Evolutionary conservation across 2,888 invertebrate species (phyloP).

Genomic region (Dryobota labecula): DNA sequence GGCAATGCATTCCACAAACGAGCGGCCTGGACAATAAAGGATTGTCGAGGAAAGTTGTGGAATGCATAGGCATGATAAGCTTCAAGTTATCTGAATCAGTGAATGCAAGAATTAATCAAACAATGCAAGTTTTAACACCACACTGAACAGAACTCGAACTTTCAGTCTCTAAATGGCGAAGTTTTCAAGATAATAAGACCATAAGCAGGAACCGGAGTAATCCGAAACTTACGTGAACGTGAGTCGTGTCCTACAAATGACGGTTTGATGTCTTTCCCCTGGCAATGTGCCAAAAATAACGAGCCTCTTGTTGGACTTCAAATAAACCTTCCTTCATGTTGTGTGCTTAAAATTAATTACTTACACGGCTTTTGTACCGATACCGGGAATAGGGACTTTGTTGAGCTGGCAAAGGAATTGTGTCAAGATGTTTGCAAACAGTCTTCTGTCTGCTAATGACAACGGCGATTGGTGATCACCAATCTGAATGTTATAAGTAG

Average conservation of each 20-base stretch:
- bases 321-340: conserved; percentile 56
- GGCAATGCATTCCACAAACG: no score
- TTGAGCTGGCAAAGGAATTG: conserved; percentile 30
- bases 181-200: conserved; percentile 54
- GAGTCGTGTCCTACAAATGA: conserved; percentile 62
- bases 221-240: conserved; percentile 59
- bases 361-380: conserved; percentile 44
- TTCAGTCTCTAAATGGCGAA: conserved; percentile 42
- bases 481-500: background rate
- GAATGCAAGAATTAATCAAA: conserved; percentile 15
- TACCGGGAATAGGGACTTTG: conserved; percentile 15
- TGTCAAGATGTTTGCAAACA: conserved; percentile 43
- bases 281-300: conserved; percentile 66
- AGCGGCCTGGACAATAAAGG: no score
- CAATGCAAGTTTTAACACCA: conserved; percentile 12
- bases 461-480: conserved; percentile 2
- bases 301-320: conserved; percentile 54
- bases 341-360: conserved; percentile 53
- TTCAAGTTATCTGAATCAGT: no score
- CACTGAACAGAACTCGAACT: conserved; percentile 17
- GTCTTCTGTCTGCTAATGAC: conserved; percentile 22
- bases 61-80: no score
- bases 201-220: conserved; percentile 51
- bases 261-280: conserved; percentile 64
- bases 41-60: no score